Evolutionary conservation across 2,888 invertebrate genomes (phyloP), one percentile per base, ranked within the genome.

Genomic region (Therioaphis trifolii): DNA sequence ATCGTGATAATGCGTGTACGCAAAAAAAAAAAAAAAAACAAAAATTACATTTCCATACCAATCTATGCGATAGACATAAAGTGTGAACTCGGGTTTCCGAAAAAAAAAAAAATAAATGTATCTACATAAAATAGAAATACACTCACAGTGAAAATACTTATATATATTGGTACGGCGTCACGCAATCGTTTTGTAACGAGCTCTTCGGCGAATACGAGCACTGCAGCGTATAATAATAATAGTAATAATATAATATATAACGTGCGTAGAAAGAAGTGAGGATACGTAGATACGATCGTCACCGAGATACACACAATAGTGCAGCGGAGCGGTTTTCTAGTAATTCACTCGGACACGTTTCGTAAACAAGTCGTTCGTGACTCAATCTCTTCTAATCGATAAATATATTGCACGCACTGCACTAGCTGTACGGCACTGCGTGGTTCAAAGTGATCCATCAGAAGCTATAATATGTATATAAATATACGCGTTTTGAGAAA

Each of bases 1-100:
- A 58, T 75, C 75, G 27, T 27, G 58, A 61, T 75, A 58, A 61
- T 66, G 29, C 55, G 40, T 24, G 27, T 46, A 27, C 0, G 27
- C 0, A 14, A 71, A 72, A 55, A 9, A 72, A 58, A 40, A 58
- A 18, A 49, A 52, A 58, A 21, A 12, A 58, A 58, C 12, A 52
- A 24, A 52, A 49, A 29, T 27, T 61, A 61, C 58, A 40, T 43
- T 61, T 75, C 43, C 5, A 24, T 40, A 61, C 75, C 75, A 43
- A 75, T 75, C 75, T 61, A 18, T 5, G 43, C 43, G 18, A 24
- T 5, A 43, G n/a, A 61, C 43, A 61, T 43, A 75, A 75, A 75
- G 61, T 75, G 75, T 43, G 27, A 75, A 75, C 75, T 43, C 75
- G n/a, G 11, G 43, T 27, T 75, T 75, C 24, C 24, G 18, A 55